A percentile compares a stretch with the other conserved stretches of the same genome.
phyloP scores from a whole-genome alignment of 2,113 vertebrate genomes.

The Nesoenas mayeri region DNA sequence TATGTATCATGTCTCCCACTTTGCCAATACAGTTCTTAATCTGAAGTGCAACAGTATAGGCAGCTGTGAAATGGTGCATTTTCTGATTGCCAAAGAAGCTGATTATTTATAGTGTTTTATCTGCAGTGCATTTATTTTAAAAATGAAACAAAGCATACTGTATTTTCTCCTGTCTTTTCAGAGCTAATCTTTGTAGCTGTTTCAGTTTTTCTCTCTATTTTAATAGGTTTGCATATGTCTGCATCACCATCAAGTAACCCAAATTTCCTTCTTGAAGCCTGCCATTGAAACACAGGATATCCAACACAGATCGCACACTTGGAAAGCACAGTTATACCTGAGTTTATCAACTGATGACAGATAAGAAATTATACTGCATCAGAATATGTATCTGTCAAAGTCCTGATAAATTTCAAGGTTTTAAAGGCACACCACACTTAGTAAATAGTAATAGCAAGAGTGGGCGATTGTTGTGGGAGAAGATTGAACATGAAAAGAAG shows the following conservation, averaged over 20 bases:
- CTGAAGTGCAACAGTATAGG: not conserved
- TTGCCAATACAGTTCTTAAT: not conserved
- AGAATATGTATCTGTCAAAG: not conserved
- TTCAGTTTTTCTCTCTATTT: not conserved
- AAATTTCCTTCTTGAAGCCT: slow-evolving; percentile 2
- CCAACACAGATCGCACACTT: not conserved
- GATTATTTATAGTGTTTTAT: not conserved
- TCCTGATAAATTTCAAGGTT: not conserved
- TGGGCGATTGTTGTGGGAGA: not conserved
- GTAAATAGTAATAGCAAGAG: not conserved
- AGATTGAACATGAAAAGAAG: not conserved
- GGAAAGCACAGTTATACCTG: not conserved
- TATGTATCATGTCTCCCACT: not conserved
- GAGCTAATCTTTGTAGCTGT: not conserved
- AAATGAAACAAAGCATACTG: not conserved
- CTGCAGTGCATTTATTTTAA: not conserved
- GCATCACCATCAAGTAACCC: not conserved
- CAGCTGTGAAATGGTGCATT: not conserved
- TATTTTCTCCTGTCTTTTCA: not conserved
- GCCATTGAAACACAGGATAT: not conserved
- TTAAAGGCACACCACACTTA: not conserved
- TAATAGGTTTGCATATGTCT: not conserved
- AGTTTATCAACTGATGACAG: not conserved
- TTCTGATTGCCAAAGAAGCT: not conserved
- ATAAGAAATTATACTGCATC: not conserved